Evolutionary conservation across 2,797 vertebrate species (phyloP).

Genomic region (Danionella dracula): DNA sequence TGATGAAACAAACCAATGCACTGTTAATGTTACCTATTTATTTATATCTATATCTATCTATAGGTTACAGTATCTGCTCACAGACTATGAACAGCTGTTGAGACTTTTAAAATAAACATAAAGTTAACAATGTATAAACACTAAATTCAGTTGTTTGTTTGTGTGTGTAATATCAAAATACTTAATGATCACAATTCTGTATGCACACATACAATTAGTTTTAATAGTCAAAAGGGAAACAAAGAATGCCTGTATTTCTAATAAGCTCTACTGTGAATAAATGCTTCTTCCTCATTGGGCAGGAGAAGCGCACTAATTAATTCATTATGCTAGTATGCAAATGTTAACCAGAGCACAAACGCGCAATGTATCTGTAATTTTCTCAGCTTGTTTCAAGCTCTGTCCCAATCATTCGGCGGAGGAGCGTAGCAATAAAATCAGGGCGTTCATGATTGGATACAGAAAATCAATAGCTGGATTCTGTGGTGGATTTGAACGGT

Average conservation of each 20-base stretch:
- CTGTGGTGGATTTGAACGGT: slow-evolving; percentile 7
- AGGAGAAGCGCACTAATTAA: slow-evolving; percentile 52
- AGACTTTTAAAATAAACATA: too few species aligned
- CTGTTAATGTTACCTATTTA: too few species aligned
- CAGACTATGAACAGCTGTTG: too few species aligned
- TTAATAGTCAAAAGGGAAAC: not conserved
- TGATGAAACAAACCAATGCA: too few species aligned
- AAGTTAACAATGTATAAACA: too few species aligned
- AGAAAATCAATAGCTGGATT: slow-evolving; percentile 16
- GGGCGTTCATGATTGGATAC: slow-evolving; percentile 13
- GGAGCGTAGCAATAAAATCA: slow-evolving; percentile 10
- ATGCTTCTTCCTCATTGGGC: slow-evolving; percentile 44
- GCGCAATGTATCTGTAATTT: slow-evolving; percentile 44
- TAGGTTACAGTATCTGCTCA: too few species aligned
- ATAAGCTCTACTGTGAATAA: slow-evolving; percentile 21
- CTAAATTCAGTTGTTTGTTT: too few species aligned
- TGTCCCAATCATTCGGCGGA: slow-evolving; percentile 6
- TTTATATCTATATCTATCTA: too few species aligned
- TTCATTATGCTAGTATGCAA: slow-evolving; percentile 73
- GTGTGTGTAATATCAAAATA: too few species aligned
- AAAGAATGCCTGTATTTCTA: not conserved
- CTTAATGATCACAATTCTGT: not conserved
- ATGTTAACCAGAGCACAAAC: slow-evolving; percentile 51
- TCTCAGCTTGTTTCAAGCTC: slow-evolving; percentile 30
- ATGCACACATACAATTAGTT: not conserved